Base-by-base conservation (phyloP, 2,888 invertebrate genomes). In the Hypomecis punctinalis region DNA sequence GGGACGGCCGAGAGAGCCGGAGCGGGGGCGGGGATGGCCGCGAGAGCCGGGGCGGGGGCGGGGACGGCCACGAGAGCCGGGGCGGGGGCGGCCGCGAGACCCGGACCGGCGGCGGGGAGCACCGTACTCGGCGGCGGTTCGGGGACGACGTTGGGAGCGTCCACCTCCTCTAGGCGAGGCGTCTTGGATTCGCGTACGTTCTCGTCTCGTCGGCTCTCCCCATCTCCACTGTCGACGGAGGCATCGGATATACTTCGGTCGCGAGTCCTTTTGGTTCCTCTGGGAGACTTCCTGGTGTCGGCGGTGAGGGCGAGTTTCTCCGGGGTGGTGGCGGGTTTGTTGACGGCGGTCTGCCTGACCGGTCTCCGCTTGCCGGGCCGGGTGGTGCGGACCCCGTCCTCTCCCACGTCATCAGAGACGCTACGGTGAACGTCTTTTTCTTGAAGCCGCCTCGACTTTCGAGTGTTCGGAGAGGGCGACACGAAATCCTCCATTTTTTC, bases 361-460 rank as follows among this genome's bases (percentile, higher is more conserved):
- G 94, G 94, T 74, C 94, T 88, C 68, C 95, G 92, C 66, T 94
- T 94, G 60, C 84, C 88, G 0, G 73, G 53, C 8, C 71, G 72
- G 35, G 63, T 60, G 10, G 46, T 62, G 33, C 66, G 47, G 47
- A 37, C 43, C 23, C 65, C 65, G 79, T 98, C 98, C 73, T 98
- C 98, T 70, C 98, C 98, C 10, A 97, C 95, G 76, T 97, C 98
- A 81, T 98, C 98, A 8, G 97, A 95, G 0, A 97, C 96, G 67
- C 94, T 96, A 65, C 96, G 94, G 70, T 94, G 95, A 54, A 95
- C 95, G 78, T 96, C 97, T 79, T 96, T 95, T 80, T 97, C 97
- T 78, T 96, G 96, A 59, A 97, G 88, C 67, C 97, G 94, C 63
- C 96, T 94, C 0, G 97, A 97, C 84, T 97, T 97, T 56, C 97